Evolutionary conservation across 2,113 vertebrate genomes (phyloP).

Genomic region (Columba livia): DNA sequence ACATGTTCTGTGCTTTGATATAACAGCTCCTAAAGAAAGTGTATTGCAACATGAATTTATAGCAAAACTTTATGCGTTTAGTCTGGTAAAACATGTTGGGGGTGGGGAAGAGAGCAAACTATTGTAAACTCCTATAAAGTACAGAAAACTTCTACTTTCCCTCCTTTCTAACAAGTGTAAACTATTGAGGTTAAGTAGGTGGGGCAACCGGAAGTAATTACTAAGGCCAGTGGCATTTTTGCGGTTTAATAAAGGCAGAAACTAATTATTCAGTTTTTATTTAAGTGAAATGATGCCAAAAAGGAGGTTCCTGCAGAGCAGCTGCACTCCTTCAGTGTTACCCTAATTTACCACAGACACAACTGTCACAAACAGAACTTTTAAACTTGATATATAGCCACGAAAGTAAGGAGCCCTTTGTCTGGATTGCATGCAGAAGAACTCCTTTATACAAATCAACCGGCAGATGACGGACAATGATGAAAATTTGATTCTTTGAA

Average conservation of each 20-base stretch:
- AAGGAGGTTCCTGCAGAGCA: constrained; percentile 80
- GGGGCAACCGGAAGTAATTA: constrained; percentile 91
- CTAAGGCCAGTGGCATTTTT: constrained; percentile 82
- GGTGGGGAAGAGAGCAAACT: constrained; percentile 17
- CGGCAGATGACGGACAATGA: constrained; percentile 93
- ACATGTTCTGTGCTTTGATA: constrained; percentile 15
- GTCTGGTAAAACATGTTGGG: not conserved
- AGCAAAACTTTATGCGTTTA: not conserved
- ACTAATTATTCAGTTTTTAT: constrained; percentile 84
- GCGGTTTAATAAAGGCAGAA: constrained; percentile 81
- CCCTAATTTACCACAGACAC: constrained; percentile 85
- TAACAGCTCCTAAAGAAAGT: constrained; percentile 1
- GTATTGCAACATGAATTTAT: not conserved
- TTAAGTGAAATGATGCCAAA: constrained; percentile 82
- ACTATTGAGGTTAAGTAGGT: constrained; percentile 90
- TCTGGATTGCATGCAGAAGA: constrained; percentile 87
- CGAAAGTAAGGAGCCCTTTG: constrained; percentile 86
- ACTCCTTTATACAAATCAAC: constrained; percentile 91
- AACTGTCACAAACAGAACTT: constrained; percentile 82
- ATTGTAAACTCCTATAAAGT: constrained; percentile 40
- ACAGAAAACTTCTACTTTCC: constrained; percentile 70
- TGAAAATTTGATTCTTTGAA: constrained; percentile 99
- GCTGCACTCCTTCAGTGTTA: constrained; percentile 81
- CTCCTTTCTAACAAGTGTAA: constrained; percentile 78
- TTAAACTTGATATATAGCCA: constrained; percentile 81